These are phyloP conservation scores for Tolmerus cingulatus DNA, from an alignment of 2,888 invertebrate species.

Conservation along the genomic window DNA sequence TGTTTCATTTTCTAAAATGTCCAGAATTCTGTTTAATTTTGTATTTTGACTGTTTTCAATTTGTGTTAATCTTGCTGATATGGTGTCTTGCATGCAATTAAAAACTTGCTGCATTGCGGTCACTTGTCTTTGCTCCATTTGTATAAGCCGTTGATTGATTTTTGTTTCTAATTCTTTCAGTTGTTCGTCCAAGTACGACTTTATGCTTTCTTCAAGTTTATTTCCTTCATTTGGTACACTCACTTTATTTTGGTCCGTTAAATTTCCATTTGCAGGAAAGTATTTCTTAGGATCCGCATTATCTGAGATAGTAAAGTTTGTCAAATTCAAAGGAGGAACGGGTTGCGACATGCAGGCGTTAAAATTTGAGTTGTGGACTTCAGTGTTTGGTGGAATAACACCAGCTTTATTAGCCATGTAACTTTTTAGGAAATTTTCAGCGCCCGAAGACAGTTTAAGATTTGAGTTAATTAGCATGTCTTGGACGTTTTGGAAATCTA, in stretches of 20 bases:
- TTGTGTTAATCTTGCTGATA: neutral
- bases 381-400: neutral
- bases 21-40: neutral
- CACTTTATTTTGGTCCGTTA: neutral
- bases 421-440: slow-evolving; percentile 53
- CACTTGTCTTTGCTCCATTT: slow-evolving; percentile 54
- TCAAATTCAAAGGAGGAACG: neutral
- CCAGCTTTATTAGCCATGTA: slow-evolving; percentile 23
- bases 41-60: neutral
- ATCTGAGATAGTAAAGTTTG: neutral
- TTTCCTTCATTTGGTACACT: neutral
- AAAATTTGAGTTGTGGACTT: neutral
- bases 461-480: slow-evolving; percentile 53
- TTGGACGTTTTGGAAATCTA: slow-evolving; percentile 58
- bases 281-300: slow-evolving; percentile 20
- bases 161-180: slow-evolving; percentile 47
- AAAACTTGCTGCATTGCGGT: slow-evolving; percentile 57
- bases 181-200: slow-evolving; percentile 52
- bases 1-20: neutral
- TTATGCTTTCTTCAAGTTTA: slow-evolving; percentile 53
- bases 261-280: neutral
- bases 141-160: slow-evolving; percentile 17
- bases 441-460: slow-evolving; percentile 52
- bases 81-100: slow-evolving; percentile 43
- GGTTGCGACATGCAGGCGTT: neutral